Base-by-base conservation (phyloP, 2,113 vertebrate species). In the Seriola quinqueradiata region DNA sequence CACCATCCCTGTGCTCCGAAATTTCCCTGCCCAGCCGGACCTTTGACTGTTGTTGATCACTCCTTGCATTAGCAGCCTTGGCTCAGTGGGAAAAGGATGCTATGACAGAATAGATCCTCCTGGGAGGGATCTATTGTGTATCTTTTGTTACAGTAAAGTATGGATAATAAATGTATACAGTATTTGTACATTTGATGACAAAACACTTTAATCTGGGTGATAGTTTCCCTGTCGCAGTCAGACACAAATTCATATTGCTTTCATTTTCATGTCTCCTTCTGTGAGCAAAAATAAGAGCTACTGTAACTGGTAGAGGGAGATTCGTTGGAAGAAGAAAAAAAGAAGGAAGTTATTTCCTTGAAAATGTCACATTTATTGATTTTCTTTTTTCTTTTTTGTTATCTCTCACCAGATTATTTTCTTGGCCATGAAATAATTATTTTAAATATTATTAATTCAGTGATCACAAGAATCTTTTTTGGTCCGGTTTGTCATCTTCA, bases 21-120 rank as follows among this genome's bases (percentile, higher is more conserved):
- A 76, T 74, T 69, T 64, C 42, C 28, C 60, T 74, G 0, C 38
- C 38, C 34, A 10, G 38, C 52, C 17, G 66, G 50, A 75, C 36
- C 28, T 67, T 59, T 36, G 28, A 52, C 60, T 69, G 3, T 55
- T 59, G 70, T 44, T 70, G 19, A 70, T 77, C 50, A 46, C 32
- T 23, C 50, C 9, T 13, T 63, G 68, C 48, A 77, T 77, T 59
- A 50, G 59, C 60, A 75, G 61, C 44, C 42, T 61, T 34, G 4
- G 23, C 54, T 70, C 42, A 61, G 44, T 25, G 34, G 42, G 48
- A 38, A 23, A 1, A 68, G 1, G 57, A 69, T 44, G 54, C 17
- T 32, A 21, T 14, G 50, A 42, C n/a, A 59, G 55, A 58, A 19
- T 10, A 23, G 38, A 32, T 32, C 46, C 36, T 61, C 21, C 25